Evolutionary conservation across 2,797 vertebrate genomes (phyloP), one percentile per base, ranked within the genome.

Genomic region (Odontamblyopus rebecca): DNA sequence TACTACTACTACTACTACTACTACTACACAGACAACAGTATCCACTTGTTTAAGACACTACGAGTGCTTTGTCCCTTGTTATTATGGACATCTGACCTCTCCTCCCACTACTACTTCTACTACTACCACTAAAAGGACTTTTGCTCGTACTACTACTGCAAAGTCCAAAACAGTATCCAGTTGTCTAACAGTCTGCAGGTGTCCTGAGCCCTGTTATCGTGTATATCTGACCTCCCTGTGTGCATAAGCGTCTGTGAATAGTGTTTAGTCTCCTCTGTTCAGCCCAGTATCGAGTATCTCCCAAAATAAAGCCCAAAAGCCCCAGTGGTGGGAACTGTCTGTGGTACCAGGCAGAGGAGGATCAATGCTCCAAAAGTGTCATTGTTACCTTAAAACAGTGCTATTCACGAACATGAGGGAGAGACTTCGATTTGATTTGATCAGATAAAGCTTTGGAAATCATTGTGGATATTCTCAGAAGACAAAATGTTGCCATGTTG

Each of bases 251-350:
- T 57, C 56, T 27, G 6, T 68, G 26, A 63, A 63, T 41, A 35
- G 16, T 12, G 35, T 63, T 9, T 44, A n/a, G 7, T 38, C 16
- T 19, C 29, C 35, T 27, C 19, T 6, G 60, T n/a, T 23, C 19
- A 23, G 35, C 61, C 35, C 19, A 12, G 63, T 70, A 68, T 74
- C 70, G 32, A 68, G 23, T 71, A 30, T 68, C 77, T 41, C 41
- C 61, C 44, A 68, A 26, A 62, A 57, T 54, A 44, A 12, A 27
- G 26, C 3, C 16, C 73, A 50, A 68, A 67, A 35, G 53, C 67
- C 7, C 30, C 41, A 38, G 27, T 53, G 8, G 54, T 12, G 6
- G 54, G 35, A 79, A 61, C 54, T 4, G 56, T 29, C 27, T 16
- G 57, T 6, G 5, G 26, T 12, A 27, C 12, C 12, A 16, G 57